Percentiles rank a stretch among this genome's conserved stretches.
Evolutionary conservation across 2,888 invertebrate species (phyloP).

Genomic region (Ischnura elegans): DNA sequence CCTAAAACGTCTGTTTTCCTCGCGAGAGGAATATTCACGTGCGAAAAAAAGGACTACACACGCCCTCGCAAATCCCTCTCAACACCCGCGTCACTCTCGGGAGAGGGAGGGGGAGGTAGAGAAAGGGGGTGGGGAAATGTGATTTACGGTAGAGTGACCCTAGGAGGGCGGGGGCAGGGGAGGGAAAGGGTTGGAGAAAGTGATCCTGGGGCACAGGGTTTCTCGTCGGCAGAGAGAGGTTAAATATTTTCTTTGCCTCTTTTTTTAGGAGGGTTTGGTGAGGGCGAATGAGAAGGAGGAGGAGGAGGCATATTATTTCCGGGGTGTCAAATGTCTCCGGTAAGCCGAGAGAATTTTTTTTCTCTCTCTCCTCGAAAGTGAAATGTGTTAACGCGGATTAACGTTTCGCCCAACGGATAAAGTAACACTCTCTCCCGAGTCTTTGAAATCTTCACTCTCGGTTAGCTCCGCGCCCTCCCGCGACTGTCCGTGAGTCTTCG

Average conservation of each 20-base stretch:
- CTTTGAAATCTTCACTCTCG: not conserved
- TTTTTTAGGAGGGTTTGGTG: not conserved
- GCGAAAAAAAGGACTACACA: not conserved
- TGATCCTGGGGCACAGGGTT: not conserved
- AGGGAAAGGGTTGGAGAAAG: not conserved
- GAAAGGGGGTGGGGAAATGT: not conserved
- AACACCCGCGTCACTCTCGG: not conserved
- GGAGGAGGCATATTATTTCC: not conserved
- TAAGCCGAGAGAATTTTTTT: not conserved
- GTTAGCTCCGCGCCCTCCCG: not conserved
- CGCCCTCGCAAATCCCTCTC: not conserved
- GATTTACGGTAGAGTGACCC: not conserved
- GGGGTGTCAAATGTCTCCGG: not conserved
- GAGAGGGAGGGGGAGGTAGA: not conserved
- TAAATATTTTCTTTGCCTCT: not conserved
- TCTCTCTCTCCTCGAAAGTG: not conserved
- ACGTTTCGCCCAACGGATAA: not conserved
- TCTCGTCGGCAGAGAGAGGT: not conserved
- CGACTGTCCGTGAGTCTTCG: not conserved
- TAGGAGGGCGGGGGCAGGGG: not conserved
- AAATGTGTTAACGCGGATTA: conserved; percentile 31
- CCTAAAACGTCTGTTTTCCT: not conserved
- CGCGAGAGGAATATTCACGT: not conserved
- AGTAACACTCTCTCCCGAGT: not conserved
- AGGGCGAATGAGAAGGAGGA: not conserved